phyloP scores from a whole-genome alignment of 2,113 vertebrate species.

The Helogale parvula region DNA sequence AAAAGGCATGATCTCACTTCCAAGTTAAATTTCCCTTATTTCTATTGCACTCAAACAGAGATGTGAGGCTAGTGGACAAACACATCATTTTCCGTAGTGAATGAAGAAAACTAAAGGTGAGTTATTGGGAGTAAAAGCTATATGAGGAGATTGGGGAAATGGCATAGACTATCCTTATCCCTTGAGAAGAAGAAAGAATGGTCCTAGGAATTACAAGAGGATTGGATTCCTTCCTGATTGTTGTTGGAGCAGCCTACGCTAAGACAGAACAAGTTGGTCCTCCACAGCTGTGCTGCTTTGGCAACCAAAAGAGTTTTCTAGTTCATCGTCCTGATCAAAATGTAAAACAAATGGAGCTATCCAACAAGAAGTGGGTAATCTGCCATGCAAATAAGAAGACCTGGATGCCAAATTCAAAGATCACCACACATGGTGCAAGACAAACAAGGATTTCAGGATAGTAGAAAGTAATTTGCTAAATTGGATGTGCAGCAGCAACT shows the following conservation, averaged over 20 bases:
- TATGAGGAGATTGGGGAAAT: not conserved
- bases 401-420: not conserved
- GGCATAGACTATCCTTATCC: not conserved
- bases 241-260: not conserved
- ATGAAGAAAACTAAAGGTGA: not conserved
- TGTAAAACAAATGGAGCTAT: slow-evolving; percentile 1
- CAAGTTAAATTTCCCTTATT: not conserved
- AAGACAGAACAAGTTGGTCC: not conserved
- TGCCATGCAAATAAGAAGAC: not conserved
- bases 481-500: not conserved
- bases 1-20: not conserved
- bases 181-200: slow-evolving; percentile 10
- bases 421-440: not conserved
- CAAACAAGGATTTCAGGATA: not conserved
- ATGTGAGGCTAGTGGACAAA: not conserved
- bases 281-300: slow-evolving; percentile 21
- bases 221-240: not conserved
- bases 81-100: not conserved
- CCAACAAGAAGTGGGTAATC: not conserved
- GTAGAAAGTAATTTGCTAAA: not conserved
- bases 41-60: not conserved
- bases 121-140: not conserved
- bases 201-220: not conserved
- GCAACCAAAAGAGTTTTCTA: not conserved
- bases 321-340: not conserved